Evolutionary conservation across 2,113 vertebrate species (phyloP).

Genomic region (Calyptomena viridis): DNA sequence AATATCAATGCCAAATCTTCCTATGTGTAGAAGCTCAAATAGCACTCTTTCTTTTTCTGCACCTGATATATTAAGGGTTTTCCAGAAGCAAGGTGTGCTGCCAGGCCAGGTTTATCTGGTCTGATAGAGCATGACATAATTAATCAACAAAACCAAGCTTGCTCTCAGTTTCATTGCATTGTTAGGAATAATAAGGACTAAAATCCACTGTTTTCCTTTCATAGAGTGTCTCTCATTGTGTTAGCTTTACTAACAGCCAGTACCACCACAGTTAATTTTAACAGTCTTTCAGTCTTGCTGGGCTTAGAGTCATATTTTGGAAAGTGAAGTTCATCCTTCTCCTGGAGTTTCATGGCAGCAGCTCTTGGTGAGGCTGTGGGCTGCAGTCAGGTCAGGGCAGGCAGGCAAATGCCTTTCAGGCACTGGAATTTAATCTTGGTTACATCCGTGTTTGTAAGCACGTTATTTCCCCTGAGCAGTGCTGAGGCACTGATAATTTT

Average conservation of each 20-base stretch:
- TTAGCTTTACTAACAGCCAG: not conserved
- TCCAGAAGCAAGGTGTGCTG: not conserved
- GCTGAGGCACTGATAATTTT: not conserved
- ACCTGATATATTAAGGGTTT: not conserved
- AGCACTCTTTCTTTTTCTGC: not conserved
- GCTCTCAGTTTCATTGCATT: not conserved
- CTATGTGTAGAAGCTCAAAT: not conserved
- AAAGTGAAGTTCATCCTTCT: not conserved
- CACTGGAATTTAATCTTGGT: not conserved
- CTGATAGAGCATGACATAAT: not conserved
- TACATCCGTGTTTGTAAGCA: not conserved
- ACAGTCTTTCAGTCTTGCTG: not conserved
- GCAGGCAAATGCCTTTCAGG: not conserved
- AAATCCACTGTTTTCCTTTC: not conserved
- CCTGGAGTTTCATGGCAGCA: accelerated
- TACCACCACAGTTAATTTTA: not conserved
- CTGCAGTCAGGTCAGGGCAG: not conserved
- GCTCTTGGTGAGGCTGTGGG: not conserved
- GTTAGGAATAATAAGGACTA: not conserved
- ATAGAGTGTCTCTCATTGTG: not conserved
- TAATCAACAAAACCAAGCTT: not conserved
- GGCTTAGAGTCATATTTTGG: not conserved
- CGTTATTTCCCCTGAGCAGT: not conserved
- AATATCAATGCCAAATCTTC: not conserved
- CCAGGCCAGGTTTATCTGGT: not conserved